Evolutionary conservation across 2,888 invertebrate genomes (phyloP).

Genomic region (Chorisops tibialis): DNA sequence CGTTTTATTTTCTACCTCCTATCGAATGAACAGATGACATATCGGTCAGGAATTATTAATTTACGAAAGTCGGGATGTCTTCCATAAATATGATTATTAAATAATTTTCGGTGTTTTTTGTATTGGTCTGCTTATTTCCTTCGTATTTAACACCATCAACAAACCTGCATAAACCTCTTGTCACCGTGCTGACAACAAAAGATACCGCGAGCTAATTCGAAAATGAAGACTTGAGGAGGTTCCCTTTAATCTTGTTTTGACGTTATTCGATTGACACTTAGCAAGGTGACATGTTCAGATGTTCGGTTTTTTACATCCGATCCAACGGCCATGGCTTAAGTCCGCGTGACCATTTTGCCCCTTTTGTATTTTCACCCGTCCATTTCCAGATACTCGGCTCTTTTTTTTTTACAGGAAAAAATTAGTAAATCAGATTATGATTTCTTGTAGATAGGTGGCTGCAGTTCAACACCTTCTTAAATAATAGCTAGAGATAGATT

Average conservation of each 20-base stretch:
- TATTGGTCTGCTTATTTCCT: no score
- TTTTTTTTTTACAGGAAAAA: no score
- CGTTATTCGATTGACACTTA: conserved; percentile 26
- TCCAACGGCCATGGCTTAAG: no score
- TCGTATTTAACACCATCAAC: conserved; percentile 13
- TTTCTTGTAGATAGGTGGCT: no score
- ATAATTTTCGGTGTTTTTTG: no score
- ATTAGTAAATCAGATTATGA: no score
- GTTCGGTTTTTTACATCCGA: conserved; percentile 1
- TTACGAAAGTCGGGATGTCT: not conserved
- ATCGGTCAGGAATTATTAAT: conserved; percentile 20
- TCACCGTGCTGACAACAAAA: conserved; percentile 8
- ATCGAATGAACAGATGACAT: conserved; percentile 8
- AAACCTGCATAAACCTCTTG: conserved; percentile 24
- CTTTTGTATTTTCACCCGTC: no score
- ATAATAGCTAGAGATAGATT: no score
- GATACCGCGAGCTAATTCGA: conserved; percentile 19
- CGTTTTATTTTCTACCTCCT: not conserved
- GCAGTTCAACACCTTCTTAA: no score
- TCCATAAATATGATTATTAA: no score
- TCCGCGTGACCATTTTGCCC: no score
- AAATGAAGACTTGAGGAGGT: conserved; percentile 10
- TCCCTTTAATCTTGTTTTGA: conserved; percentile 27
- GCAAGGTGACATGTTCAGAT: conserved; percentile 23
- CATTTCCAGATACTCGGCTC: no score